Evolutionary conservation across 2,113 vertebrate species (phyloP).

Genomic region (Rhegmatorhina hoffmannsi): DNA sequence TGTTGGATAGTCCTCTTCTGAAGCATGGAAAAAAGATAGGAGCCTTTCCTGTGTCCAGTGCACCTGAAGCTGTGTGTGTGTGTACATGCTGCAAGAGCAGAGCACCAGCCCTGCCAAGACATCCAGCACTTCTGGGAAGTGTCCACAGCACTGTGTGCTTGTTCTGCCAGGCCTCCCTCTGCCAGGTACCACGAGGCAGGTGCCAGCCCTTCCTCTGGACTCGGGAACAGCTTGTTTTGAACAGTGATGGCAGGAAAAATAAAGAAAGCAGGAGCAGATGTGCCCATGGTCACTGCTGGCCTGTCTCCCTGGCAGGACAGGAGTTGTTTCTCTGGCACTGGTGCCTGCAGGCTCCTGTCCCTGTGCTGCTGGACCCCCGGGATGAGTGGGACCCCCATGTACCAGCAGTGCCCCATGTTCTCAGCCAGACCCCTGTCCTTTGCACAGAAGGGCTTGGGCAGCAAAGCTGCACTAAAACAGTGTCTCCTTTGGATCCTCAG

Average conservation of each 20-base stretch:
- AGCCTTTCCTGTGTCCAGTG: background rate
- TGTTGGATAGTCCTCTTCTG: background rate
- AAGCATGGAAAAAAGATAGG: background rate
- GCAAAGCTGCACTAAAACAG: background rate
- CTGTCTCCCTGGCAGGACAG: background rate
- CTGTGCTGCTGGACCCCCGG: background rate
- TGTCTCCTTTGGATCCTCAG: background rate
- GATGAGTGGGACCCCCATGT: background rate
- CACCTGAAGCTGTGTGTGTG: background rate
- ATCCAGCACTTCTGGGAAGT: background rate
- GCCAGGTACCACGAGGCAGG: background rate
- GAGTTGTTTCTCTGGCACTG: background rate
- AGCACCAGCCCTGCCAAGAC: background rate
- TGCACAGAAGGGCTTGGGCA: background rate
- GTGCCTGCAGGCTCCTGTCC: background rate
- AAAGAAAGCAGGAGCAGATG: background rate
- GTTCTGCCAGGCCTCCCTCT: background rate
- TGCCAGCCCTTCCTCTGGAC: background rate
- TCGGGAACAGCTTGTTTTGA: background rate
- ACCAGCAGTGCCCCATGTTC: background rate
- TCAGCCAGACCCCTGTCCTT: background rate
- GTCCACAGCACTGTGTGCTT: rapidly evolving
- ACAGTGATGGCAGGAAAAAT: rapidly evolving
- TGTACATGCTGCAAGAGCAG: background rate
- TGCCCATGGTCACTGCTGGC: background rate